Conservation (phyloP, 2,888 invertebrate species). For the Belgica antarctica region DNA sequence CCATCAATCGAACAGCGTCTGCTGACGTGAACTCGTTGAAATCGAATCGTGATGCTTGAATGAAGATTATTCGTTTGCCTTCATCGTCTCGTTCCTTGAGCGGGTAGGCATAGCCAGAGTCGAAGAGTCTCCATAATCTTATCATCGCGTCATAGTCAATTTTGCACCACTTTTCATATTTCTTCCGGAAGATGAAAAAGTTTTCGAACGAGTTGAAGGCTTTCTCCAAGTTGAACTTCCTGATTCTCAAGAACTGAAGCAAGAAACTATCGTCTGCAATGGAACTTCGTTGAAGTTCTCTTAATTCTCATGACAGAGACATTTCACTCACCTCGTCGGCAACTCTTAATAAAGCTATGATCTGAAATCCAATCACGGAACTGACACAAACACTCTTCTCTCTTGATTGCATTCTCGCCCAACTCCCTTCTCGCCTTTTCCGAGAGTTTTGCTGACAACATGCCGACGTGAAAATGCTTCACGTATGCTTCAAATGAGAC, state of each 20-base stretch:
- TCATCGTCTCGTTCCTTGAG: slow-evolving; percentile 25
- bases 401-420: background rate
- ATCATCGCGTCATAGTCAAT: background rate
- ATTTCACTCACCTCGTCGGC: slow-evolving; percentile 28
- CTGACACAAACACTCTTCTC: background rate
- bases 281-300: background rate
- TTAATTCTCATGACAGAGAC: background rate
- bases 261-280: slow-evolving; percentile 36
- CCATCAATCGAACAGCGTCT: slow-evolving; percentile 27
- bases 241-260: slow-evolving; percentile 21
- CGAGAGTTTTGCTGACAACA: slow-evolving; percentile 17
- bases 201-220: slow-evolving; percentile 25
- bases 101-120: slow-evolving; percentile 29
- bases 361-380: slow-evolving; percentile 5
- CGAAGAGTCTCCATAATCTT: slow-evolving; percentile 24
- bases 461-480: background rate
- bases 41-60: slow-evolving; percentile 32
- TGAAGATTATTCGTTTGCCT: slow-evolving; percentile 29
- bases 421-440: slow-evolving; percentile 30
- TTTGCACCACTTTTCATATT: slow-evolving; percentile 35
- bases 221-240: slow-evolving; percentile 26
- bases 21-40: slow-evolving; percentile 13
- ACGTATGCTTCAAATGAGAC: background rate
- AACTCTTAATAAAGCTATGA: slow-evolving; percentile 29
- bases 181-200: slow-evolving; percentile 19